Conservation (phyloP, 2,113 vertebrate species). For the Rhabdornis inornatus region DNA sequence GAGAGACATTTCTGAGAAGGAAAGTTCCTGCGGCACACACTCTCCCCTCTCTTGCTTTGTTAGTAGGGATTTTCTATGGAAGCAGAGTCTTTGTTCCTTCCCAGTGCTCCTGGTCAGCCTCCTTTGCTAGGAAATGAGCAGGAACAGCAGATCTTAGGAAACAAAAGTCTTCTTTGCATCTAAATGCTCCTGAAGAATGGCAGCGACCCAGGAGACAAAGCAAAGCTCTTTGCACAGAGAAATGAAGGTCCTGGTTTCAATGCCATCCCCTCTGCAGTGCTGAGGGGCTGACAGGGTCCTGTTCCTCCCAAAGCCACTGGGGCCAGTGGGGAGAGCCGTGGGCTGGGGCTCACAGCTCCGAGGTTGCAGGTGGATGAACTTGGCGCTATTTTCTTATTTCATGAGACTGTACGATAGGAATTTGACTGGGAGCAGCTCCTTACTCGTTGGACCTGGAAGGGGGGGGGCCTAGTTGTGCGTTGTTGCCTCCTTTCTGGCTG, state of each 20-base stretch:
- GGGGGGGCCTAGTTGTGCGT: neutral
- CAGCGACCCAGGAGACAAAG: neutral
- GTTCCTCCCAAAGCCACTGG: neutral
- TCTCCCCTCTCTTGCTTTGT: constrained; percentile 6
- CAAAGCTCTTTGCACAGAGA: constrained; percentile 9
- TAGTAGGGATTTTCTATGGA: constrained; percentile 32
- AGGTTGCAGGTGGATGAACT: neutral
- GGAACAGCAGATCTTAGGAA: neutral
- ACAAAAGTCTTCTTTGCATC: constrained; percentile 54
- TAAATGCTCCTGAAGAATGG: constrained; percentile 53
- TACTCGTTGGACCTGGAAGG: neutral
- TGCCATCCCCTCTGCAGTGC: neutral
- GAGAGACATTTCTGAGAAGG: neutral
- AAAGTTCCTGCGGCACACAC: neutral
- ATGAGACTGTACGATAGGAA: neutral
- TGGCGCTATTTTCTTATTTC: neutral
- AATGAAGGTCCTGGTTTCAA: neutral
- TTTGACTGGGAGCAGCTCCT: neutral
- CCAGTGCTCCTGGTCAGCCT: neutral
- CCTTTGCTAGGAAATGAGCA: constrained; percentile 24
- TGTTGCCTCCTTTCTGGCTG: neutral
- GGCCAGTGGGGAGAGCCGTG: rapidly evolving
- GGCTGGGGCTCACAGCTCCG: neutral
- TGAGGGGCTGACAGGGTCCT: neutral
- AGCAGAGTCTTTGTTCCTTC: constrained; percentile 42